Conservation (phyloP, 64 coral and sea anemone species). For the Stichodactyla helianthus region DNA sequence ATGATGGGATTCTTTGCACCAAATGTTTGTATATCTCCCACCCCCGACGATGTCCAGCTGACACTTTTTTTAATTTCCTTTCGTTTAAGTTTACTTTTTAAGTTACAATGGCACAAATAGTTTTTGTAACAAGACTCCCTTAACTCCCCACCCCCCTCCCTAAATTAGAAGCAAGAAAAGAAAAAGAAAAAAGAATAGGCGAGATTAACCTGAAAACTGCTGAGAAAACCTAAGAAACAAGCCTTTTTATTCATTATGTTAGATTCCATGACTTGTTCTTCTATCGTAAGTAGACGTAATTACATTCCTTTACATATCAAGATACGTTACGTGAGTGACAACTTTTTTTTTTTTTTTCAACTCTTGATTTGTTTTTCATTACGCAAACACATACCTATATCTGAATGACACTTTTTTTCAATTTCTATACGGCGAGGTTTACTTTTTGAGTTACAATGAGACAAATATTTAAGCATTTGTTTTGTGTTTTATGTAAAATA, state of each 20-base stretch:
- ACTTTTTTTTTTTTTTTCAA: no score
- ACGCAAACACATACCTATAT: no score
- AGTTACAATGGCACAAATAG: background rate
- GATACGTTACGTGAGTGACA: background rate
- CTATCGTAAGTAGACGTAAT: background rate
- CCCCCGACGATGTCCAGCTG: background rate
- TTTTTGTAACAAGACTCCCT: background rate
- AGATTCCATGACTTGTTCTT: background rate
- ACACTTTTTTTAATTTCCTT: background rate
- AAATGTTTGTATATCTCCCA: background rate
- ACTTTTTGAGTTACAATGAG: no score
- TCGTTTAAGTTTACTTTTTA: background rate
- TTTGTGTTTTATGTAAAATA: no score
- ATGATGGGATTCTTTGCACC: background rate
- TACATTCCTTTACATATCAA: background rate
- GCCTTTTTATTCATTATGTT: no score
- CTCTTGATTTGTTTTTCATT: no score
- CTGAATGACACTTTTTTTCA: no score
- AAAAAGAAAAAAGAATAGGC: background rate
- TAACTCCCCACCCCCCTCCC: background rate
- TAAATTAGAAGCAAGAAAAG: background rate
- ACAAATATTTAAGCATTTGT: no score
- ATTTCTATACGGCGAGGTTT: no score
- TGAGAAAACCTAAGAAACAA: background rate
- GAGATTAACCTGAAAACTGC: background rate